A percentile compares a stretch with the other conserved stretches of the same genome.
Conservation (phyloP, 2,113 vertebrate genomes). For the Nyctereutes procyonoides region DNA sequence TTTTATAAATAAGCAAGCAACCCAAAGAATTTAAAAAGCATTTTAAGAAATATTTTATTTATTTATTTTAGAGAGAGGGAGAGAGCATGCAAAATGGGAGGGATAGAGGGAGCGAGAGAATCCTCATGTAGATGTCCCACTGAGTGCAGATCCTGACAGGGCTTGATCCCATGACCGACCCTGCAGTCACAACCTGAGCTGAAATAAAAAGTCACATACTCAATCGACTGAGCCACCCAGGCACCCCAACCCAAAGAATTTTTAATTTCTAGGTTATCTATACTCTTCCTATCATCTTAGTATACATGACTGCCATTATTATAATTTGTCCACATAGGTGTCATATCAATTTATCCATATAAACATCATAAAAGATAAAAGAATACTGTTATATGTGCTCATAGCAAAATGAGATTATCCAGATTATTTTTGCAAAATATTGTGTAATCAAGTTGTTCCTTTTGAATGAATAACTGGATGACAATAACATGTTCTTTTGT, state of each 20-base stretch:
- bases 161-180: too few species aligned
- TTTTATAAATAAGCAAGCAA: constrained; percentile 9
- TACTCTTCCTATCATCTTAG: background rate
- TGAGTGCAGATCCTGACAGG: too few species aligned
- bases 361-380: constrained; percentile 17
- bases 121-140: too few species aligned
- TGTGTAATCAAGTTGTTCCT: background rate
- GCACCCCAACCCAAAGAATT: background rate
- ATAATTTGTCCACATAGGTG: background rate
- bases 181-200: too few species aligned
- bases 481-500: background rate
- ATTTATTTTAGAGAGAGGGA: too few species aligned
- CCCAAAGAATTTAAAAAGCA: background rate
- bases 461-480: constrained; percentile 2
- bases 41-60: too few species aligned
- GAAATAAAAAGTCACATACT: too few species aligned
- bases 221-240: too few species aligned
- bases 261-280: background rate
- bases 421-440: background rate
- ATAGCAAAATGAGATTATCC: background rate
- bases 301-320: background rate
- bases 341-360: background rate
- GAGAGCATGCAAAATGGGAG: too few species aligned
- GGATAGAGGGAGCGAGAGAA: too few species aligned
- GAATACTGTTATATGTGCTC: background rate